Conservation (phyloP, 2,888 invertebrate species). For the Tryphoninae sp. region DNA sequence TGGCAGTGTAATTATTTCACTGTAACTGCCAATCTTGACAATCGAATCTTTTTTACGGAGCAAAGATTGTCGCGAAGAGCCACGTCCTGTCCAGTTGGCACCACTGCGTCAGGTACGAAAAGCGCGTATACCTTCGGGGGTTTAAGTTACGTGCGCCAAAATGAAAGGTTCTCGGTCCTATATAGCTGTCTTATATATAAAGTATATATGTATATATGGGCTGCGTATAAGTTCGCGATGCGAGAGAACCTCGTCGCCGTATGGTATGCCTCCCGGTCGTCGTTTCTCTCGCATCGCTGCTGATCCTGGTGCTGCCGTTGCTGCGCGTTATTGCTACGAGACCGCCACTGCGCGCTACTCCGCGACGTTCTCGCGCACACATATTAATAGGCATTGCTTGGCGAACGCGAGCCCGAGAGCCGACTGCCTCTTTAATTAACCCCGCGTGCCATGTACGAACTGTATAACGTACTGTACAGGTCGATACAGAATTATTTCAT, state of each 20-base stretch:
- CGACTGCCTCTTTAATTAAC: slow-evolving; percentile 77
- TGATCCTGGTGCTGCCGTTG: slow-evolving; percentile 48
- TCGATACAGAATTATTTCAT: slow-evolving; percentile 42
- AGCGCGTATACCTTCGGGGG: slow-evolving; percentile 12
- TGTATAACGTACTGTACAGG: slow-evolving; percentile 48
- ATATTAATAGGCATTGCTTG: slow-evolving; percentile 67
- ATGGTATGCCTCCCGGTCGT: slow-evolving; percentile 50
- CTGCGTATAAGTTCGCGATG: slow-evolving; percentile 26
- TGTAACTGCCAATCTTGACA: no score
- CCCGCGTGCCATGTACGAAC: slow-evolving; percentile 69
- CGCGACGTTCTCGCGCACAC: slow-evolving; percentile 59
- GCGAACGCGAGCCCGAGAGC: slow-evolving; percentile 62
- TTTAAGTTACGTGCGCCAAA: slow-evolving; percentile 19
- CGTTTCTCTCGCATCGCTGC: slow-evolving; percentile 53
- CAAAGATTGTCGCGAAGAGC: neutral
- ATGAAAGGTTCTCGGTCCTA: slow-evolving; percentile 23
- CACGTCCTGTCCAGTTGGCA: slow-evolving; percentile 23
- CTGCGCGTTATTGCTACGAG: slow-evolving; percentile 15
- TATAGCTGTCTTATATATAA: slow-evolving; percentile 10
- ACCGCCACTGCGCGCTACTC: slow-evolving; percentile 51
- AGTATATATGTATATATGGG: slow-evolving; percentile 14
- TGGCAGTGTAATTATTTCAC: no score
- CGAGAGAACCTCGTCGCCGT: slow-evolving; percentile 38
- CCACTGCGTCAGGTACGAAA: slow-evolving; percentile 3
- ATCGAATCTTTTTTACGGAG: neutral